Evolutionary conservation across 1,140 invertebrate species (phyloP), one percentile per base, ranked within the genome.

Genomic region (Drosophila lacteicornis): DNA sequence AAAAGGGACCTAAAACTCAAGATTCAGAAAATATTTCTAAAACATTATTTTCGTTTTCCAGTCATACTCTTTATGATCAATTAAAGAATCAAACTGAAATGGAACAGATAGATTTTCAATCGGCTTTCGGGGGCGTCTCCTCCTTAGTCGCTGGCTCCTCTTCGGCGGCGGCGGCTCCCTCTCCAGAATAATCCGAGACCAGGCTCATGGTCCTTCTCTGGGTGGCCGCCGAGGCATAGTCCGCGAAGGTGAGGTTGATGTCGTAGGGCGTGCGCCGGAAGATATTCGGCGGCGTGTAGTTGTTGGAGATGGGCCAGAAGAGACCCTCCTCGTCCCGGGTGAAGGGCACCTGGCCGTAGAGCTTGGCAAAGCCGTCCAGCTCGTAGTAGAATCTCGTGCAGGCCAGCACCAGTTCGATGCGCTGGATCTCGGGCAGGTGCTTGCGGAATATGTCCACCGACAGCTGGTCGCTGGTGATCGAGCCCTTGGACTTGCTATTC

Each of bases 301-400:
- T 91, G 17, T 82, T 82, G 55, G 71, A 74, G 19, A 91, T 80
- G 30, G 91, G 91, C 91, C 91, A 92, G 62, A 66, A 83, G 13
- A 73, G 27, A 1, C 82, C 55, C 0, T 92, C 82, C 15, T 91
- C 84, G 43, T 92, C 91, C 12, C 63, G 69, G 0, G 30, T 11
- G 2, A 59, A 68, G 0, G 91, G 91, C 42, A 75, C 58, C 4
- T 47, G 27, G 1, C 79, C 74, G 12, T 86, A 92, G 2, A 91
- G 45, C 6, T 15, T 13, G 1, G 17, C 15, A 40, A 85, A 88
- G 25, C 80, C 83, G 2, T 53, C 22, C 0, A 92, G 51, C 6
- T 63, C 82, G 12, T 69, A 77, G 47, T 92, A 92, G 60, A 92
- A 92, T 3, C 88, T 68, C 0, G 74, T 77, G 2, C 83, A 79